Evolutionary conservation across 2,888 invertebrate genomes (phyloP).

Genomic region (Lasioglossum malachurum): DNA sequence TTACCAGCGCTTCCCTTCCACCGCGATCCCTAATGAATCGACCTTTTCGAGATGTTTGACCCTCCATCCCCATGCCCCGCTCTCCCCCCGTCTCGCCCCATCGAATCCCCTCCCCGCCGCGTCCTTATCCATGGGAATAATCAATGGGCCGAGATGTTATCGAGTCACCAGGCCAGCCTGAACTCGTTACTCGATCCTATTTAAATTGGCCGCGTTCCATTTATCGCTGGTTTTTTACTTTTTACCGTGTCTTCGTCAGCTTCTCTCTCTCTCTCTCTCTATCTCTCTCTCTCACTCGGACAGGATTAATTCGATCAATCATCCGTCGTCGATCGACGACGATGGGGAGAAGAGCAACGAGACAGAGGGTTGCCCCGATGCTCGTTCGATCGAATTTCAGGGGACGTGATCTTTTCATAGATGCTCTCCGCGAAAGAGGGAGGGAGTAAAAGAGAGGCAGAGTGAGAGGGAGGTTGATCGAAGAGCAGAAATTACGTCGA

Average conservation of each 20-base stretch:
- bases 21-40: constrained; percentile 30
- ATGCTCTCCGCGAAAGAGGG: neutral
- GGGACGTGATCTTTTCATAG: constrained; percentile 4
- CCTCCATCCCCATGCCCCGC: constrained; percentile 2
- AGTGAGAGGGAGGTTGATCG: neutral
- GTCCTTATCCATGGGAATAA: constrained; percentile 31
- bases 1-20: constrained; percentile 22
- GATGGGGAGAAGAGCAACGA: neutral
- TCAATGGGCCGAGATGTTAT: constrained; percentile 39
- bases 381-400: constrained; percentile 4
- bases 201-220: constrained; percentile 40
- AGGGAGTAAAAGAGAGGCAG: neutral
- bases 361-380: neutral
- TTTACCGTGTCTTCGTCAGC: neutral
- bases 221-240: constrained; percentile 15
- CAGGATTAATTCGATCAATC: constrained; percentile 54
- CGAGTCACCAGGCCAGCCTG: constrained; percentile 30
- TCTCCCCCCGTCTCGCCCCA: neutral
- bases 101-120: neutral
- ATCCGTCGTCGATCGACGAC: constrained; percentile 6
- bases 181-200: constrained; percentile 27
- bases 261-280: neutral
- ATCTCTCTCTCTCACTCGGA: neutral
- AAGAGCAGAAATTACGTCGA: constrained; percentile 1
- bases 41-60: constrained; percentile 46